These are phyloP conservation scores for Ernsta delagoae DNA, from an alignment of 2,888 invertebrate species.

Conservation along the genomic window DNA sequence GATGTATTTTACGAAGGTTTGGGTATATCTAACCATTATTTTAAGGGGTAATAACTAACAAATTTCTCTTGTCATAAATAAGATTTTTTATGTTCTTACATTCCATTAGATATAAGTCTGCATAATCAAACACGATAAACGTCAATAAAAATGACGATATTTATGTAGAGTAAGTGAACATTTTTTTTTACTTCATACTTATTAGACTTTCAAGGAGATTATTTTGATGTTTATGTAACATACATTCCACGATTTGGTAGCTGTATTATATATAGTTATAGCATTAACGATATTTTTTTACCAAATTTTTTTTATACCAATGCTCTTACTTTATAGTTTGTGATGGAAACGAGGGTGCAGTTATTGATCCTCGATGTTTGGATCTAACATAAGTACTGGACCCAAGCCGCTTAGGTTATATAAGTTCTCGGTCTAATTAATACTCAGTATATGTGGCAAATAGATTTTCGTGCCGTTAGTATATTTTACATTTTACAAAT, in stretches of 20 bases:
- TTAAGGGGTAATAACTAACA: constrained; percentile 79
- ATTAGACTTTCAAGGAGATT: constrained; percentile 66
- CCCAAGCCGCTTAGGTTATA: constrained; percentile 36
- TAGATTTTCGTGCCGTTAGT: constrained; percentile 42
- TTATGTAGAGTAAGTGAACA: constrained; percentile 51
- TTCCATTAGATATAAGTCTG: constrained; percentile 74
- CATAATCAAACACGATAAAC: constrained; percentile 62
- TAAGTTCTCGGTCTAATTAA: constrained; percentile 46
- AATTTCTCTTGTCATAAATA: constrained; percentile 52
- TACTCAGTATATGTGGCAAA: constrained; percentile 54
- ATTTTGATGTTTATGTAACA: constrained; percentile 58
- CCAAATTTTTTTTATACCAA: constrained; percentile 83
- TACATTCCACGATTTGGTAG: constrained; percentile 74
- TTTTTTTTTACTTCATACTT: constrained; percentile 43
- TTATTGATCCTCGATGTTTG: constrained; percentile 40
- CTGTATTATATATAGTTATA: constrained; percentile 65
- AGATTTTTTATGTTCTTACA: constrained; percentile 58
- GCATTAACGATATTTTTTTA: constrained; percentile 74
- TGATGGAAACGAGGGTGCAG: constrained; percentile 53
- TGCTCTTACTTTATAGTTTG: constrained; percentile 73
- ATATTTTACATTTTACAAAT: constrained; percentile 49
- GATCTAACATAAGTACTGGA: constrained; percentile 13
- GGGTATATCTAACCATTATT: constrained; percentile 77
- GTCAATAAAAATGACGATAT: constrained; percentile 45
- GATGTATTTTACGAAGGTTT: constrained; percentile 72